Evolutionary conservation across 2,888 invertebrate species (phyloP).

Genomic region (Drosophila rubida): DNA sequence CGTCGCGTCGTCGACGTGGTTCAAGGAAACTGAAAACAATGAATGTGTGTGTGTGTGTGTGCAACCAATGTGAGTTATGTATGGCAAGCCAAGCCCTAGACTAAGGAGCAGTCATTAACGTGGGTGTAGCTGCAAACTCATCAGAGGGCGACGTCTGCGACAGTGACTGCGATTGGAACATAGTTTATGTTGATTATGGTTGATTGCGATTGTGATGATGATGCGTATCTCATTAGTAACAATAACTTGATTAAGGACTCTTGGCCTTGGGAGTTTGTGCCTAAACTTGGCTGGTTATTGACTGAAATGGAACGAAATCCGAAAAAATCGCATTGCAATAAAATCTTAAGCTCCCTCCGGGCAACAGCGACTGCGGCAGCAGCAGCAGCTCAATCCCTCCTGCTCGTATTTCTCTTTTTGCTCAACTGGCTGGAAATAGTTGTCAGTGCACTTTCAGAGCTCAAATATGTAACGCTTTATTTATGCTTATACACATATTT

Average conservation of each 20-base stretch:
- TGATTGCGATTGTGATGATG: conserved; percentile 16
- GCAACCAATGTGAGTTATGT: not conserved
- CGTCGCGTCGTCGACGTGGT: conserved; percentile 37
- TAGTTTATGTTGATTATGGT: not conserved
- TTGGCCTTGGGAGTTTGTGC: conserved; percentile 42
- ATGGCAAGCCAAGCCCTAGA: conserved; percentile 56
- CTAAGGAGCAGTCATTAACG: conserved; percentile 21
- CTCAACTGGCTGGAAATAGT: conserved; percentile 62
- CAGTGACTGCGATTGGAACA: not conserved
- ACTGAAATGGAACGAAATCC: conserved; percentile 36
- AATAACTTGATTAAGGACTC: conserved; percentile 63
- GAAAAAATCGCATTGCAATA: conserved; percentile 16
- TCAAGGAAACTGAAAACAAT: conserved; percentile 66
- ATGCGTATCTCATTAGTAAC: conserved; percentile 54
- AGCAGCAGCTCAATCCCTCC: conserved; percentile 10
- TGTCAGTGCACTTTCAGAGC: conserved; percentile 75
- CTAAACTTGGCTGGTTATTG: conserved; percentile 52
- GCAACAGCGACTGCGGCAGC: not conserved
- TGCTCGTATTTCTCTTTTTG: conserved; percentile 16
- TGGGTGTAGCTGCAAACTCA: conserved; percentile 46
- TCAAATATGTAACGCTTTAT: conserved; percentile 71
- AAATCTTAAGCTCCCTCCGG: conserved; percentile 12
- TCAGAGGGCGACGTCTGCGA: not conserved
- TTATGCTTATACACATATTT: conserved; percentile 50
- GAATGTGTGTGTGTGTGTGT: conserved; percentile 26